phyloP scores from a whole-genome alignment of 2,797 vertebrate genomes.

The Kryptolebias ocellatus region DNA sequence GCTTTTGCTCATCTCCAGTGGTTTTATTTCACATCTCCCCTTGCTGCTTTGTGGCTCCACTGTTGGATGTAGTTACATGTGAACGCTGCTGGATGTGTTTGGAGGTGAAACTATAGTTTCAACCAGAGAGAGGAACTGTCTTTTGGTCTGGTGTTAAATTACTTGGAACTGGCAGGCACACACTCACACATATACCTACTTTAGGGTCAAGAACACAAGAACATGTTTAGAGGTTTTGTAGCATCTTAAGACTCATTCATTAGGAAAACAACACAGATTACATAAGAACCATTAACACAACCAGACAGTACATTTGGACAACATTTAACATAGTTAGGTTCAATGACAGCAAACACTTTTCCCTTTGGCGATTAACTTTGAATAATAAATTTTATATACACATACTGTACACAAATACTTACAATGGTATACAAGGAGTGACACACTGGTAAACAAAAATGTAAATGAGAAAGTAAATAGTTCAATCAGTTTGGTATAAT shows the following conservation, averaged over 20 bases:
- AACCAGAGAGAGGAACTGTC: constrained; percentile 11
- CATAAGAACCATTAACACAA: constrained; percentile 35
- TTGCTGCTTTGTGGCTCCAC: constrained; percentile 21
- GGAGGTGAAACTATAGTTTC: constrained; percentile 2
- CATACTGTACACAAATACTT: constrained; percentile 79
- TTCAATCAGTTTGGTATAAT: constrained; percentile 66
- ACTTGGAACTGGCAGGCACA: constrained; percentile 47
- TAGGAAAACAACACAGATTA: constrained; percentile 40
- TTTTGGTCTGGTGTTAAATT: constrained; percentile 11
- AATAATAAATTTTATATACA: constrained; percentile 78
- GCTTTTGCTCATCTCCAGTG: constrained; percentile 8
- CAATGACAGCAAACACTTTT: constrained; percentile 70
- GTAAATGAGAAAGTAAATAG: constrained; percentile 38
- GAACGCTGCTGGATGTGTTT: constrained; percentile 13
- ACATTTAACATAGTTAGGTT: constrained; percentile 57
- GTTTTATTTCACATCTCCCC: background rate
- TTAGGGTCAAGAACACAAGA: constrained; percentile 43
- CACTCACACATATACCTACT: constrained; percentile 34
- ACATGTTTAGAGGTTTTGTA: constrained; percentile 42
- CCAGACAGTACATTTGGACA: constrained; percentile 70
- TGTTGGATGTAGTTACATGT: constrained; percentile 2
- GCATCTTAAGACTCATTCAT: constrained; percentile 30
- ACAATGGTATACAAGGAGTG: constrained; percentile 65
- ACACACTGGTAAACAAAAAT: constrained; percentile 62
- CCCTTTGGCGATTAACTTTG: constrained; percentile 82